phyloP scores from a whole-genome alignment of 2,797 vertebrate genomes.

The Atherinosoma microstoma region DNA sequence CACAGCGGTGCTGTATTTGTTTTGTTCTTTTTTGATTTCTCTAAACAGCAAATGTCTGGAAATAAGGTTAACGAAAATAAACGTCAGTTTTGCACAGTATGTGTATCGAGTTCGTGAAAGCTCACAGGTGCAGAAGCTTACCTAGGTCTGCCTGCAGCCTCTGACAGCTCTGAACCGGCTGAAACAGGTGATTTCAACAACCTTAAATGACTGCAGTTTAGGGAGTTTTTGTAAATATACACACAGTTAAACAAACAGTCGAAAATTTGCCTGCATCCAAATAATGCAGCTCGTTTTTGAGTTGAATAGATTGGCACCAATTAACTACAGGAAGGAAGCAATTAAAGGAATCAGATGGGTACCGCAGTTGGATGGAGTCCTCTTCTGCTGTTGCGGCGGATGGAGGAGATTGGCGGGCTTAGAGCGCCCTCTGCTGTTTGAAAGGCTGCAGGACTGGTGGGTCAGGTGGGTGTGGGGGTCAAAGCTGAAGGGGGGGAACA shows the following conservation, averaged over 20 bases:
- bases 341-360: slow-evolving; percentile 63
- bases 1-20: not conserved
- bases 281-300: slow-evolving; percentile 1
- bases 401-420: slow-evolving; percentile 33
- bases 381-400: not conserved
- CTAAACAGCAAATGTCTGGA: not conserved
- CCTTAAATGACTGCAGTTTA: slow-evolving; percentile 2
- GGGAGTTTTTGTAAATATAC: not conserved
- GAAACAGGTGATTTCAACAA: slow-evolving; percentile 49
- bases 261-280: not conserved
- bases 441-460: not conserved
- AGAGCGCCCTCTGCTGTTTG: slow-evolving; percentile 68
- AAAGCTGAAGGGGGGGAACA: slow-evolving; percentile 20
- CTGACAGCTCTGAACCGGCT: slow-evolving; percentile 22
- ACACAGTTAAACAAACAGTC: not conserved
- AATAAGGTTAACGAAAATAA: not conserved
- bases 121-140: slow-evolving; percentile 51
- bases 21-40: not conserved
- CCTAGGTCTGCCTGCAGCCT: slow-evolving; percentile 27
- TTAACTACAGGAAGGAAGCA: slow-evolving; percentile 72
- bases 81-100: slow-evolving; percentile 11
- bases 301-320: slow-evolving; percentile 60
- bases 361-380: slow-evolving; percentile 31
- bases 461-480: slow-evolving; percentile 45
- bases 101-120: not conserved